phyloP scores from a whole-genome alignment of 2,113 vertebrate genomes.

The Nibea coibor region DNA sequence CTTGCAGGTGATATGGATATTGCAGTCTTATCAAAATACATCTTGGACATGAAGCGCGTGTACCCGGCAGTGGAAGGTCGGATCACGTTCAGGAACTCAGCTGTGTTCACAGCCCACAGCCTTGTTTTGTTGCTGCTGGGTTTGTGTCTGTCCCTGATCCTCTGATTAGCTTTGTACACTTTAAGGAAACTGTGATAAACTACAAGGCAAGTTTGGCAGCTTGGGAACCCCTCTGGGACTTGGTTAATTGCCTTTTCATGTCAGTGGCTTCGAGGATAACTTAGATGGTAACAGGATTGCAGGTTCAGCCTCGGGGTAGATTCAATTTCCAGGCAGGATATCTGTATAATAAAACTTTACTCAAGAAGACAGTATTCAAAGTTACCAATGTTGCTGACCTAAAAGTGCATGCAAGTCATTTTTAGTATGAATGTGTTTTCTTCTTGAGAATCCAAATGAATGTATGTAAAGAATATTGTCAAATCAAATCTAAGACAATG shows the following conservation, averaged over 20 bases:
- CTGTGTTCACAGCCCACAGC: slow-evolving; percentile 26
- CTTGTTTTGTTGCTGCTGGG: slow-evolving; percentile 47
- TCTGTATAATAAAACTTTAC: no score
- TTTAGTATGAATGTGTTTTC: background rate
- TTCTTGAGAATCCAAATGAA: background rate
- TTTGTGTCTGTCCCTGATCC: slow-evolving; percentile 28
- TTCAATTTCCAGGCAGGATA: background rate
- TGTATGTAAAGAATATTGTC: no score
- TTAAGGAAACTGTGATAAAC: slow-evolving; percentile 27
- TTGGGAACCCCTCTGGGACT: slow-evolving; percentile 6
- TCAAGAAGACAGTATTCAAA: background rate
- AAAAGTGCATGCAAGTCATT: background rate
- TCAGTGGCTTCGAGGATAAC: slow-evolving; percentile 7
- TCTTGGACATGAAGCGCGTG: slow-evolving; percentile 83
- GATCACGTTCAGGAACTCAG: slow-evolving; percentile 83
- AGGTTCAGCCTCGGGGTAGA: background rate
- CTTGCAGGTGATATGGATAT: slow-evolving; percentile 87
- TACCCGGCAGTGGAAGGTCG: slow-evolving; percentile 88
- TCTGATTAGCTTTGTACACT: slow-evolving; percentile 30
- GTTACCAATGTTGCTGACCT: background rate
- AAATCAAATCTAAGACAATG: no score
- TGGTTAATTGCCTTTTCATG: slow-evolving; percentile 20
- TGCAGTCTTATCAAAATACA: slow-evolving; percentile 84
- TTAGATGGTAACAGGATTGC: slow-evolving; percentile 2
- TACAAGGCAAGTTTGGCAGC: background rate